A percentile compares a stretch with the other conserved stretches of the same genome.
phyloP scores from a whole-genome alignment of 2,113 vertebrate species.

The Sceloporus tristichus region DNA sequence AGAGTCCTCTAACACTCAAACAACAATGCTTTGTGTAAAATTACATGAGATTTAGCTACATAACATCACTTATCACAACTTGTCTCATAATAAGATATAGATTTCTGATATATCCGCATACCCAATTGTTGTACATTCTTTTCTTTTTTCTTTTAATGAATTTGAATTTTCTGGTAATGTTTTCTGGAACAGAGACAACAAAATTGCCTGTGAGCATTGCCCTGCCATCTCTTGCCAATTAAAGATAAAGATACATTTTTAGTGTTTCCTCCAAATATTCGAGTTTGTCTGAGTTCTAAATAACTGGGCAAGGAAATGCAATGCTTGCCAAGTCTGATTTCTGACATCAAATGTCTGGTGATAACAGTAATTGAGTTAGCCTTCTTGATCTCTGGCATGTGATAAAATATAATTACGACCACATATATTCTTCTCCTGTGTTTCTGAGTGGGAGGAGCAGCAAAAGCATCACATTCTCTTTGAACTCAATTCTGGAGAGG shows the following conservation, averaged over 20 bases:
- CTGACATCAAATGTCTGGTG: constrained; percentile 16
- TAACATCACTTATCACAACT: no score
- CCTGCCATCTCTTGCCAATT: neutral
- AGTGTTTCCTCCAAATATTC: neutral
- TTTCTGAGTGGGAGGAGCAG: neutral
- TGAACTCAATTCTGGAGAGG: constrained; percentile 25
- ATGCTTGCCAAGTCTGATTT: neutral
- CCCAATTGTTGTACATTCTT: neutral
- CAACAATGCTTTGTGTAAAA: no score
- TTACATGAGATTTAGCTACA: no score
- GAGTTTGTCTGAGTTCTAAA: neutral
- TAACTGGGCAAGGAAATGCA: neutral
- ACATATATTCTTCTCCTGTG: constrained; percentile 14
- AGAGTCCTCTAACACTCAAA: no score
- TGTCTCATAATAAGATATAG: neutral
- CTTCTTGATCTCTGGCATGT: constrained; percentile 1
- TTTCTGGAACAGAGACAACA: neutral
- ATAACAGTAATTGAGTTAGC: neutral
- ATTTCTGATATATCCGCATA: neutral
- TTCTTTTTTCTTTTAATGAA: constrained; percentile 18
- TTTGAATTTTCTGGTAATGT: constrained; percentile 13
- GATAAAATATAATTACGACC: constrained; percentile 30
- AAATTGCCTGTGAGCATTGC: neutral
- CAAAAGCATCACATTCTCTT: neutral
- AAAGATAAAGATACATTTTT: neutral